phyloP scores from a whole-genome alignment of 2,888 invertebrate genomes.

The Eurytoma adleriae region DNA sequence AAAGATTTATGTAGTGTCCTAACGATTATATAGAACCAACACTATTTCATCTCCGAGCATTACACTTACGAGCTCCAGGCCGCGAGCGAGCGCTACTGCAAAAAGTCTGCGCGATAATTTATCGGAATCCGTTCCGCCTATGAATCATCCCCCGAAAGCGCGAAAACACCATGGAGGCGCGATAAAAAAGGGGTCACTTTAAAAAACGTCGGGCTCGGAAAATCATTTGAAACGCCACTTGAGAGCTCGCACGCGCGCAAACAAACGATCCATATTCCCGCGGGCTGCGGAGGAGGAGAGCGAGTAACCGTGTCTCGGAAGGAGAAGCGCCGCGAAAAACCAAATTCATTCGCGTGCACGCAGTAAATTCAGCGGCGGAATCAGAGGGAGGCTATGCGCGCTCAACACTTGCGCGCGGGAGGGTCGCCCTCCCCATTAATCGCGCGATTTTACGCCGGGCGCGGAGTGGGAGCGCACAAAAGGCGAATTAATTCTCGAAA shows the following conservation, averaged over 20 bases:
- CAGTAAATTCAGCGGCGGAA: conserved; percentile 43
- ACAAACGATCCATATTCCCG: conserved; percentile 43
- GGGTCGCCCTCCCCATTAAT: conserved; percentile 57
- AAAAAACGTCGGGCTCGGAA: no score
- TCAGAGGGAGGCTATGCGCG: conserved; percentile 6
- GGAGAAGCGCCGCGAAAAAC: conserved; percentile 34
- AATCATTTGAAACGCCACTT: neutral
- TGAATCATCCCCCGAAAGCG: conserved; percentile 10
- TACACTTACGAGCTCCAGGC: no score
- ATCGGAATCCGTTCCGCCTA: conserved; percentile 17
- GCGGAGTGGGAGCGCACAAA: conserved; percentile 61
- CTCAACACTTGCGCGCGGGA: neutral
- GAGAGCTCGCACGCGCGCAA: conserved; percentile 18
- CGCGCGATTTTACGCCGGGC: conserved; percentile 61
- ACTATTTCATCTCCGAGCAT: no score
- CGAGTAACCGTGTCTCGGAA: neutral
- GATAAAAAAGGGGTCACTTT: no score
- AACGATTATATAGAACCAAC: no score
- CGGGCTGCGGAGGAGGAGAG: neutral
- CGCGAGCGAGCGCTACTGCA: neutral
- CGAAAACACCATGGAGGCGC: neutral
- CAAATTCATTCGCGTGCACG: conserved; percentile 45
- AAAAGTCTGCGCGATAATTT: conserved; percentile 32
- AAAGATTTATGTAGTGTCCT: no score
- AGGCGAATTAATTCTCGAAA: conserved; percentile 69